Percentiles rank a stretch among this genome's conserved stretches.
phyloP scores from a whole-genome alignment of 2,888 invertebrate genomes.

The Nomada hirtipes region DNA sequence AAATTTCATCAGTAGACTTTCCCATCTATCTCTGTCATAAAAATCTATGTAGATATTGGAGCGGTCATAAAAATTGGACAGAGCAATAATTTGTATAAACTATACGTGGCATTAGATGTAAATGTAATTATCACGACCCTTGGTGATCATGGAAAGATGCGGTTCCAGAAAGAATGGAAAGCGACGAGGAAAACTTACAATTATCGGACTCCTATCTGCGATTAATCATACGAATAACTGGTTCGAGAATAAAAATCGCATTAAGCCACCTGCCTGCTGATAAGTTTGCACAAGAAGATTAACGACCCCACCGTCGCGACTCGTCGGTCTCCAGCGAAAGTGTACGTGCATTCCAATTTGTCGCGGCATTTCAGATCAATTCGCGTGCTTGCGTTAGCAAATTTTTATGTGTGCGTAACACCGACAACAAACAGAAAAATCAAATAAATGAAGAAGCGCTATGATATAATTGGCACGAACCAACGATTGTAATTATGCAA shows the following conservation, averaged over 20 bases:
- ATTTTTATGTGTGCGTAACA: constrained; percentile 9
- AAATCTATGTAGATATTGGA: no score
- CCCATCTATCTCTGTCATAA: no score
- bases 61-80: not conserved
- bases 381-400: constrained; percentile 29
- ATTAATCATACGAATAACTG: constrained; percentile 62
- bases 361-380: constrained; percentile 42
- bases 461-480: not conserved
- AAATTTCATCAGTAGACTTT: no score
- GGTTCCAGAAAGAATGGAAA: constrained; percentile 11
- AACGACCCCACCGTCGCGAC: constrained; percentile 40
- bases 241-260: constrained; percentile 59
- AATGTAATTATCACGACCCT: constrained; percentile 38
- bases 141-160: not conserved
- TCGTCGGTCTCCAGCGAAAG: constrained; percentile 50
- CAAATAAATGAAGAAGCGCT: not conserved
- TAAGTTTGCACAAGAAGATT: constrained; percentile 64
- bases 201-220: constrained; percentile 40
- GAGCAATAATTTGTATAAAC: not conserved
- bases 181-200: constrained; percentile 48
- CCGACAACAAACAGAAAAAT: not conserved
- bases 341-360: constrained; percentile 55
- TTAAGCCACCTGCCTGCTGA: constrained; percentile 55
- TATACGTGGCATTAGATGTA: constrained; percentile 5
- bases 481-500: no score